Conservation (phyloP, 2,113 vertebrate genomes). For the Zonotrichia leucophrys region DNA sequence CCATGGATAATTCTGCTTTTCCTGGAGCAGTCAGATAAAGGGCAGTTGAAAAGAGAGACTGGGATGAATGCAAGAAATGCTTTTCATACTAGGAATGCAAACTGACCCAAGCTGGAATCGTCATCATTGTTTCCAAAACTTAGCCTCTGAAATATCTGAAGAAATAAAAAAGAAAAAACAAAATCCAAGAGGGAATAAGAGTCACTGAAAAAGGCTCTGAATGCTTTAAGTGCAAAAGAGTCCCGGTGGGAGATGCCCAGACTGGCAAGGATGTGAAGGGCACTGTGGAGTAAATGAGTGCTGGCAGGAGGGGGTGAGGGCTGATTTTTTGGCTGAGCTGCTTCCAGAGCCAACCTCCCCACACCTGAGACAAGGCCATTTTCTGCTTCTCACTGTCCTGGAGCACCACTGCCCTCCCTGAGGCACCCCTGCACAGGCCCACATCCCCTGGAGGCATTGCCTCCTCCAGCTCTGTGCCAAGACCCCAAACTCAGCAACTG, state of each 20-base stretch:
- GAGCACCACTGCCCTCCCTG: neutral
- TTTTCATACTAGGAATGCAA: neutral
- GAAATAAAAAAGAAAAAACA: neutral
- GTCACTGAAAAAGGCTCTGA: neutral
- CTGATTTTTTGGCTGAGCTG: neutral
- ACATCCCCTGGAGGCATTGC: fast-evolving
- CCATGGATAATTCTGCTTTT: neutral
- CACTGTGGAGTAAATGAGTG: fast-evolving
- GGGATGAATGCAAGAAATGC: neutral
- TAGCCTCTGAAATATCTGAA: neutral
- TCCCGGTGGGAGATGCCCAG: neutral
- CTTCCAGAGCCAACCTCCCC: neutral
- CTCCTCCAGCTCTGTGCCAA: neutral
- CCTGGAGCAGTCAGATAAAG: neutral
- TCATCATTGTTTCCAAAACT: neutral
- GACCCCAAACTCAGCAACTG: fast-evolving
- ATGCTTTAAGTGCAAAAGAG: neutral
- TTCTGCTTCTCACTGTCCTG: neutral
- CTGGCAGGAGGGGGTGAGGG: neutral
- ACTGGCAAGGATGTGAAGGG: neutral
- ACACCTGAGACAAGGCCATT: fast-evolving
- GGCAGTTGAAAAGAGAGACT: neutral
- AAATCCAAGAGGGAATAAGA: neutral
- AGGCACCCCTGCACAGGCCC: fast-evolving
- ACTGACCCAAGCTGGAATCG: neutral